phyloP scores from a whole-genome alignment of 2,888 invertebrate genomes.

The Perdita meconis region DNA sequence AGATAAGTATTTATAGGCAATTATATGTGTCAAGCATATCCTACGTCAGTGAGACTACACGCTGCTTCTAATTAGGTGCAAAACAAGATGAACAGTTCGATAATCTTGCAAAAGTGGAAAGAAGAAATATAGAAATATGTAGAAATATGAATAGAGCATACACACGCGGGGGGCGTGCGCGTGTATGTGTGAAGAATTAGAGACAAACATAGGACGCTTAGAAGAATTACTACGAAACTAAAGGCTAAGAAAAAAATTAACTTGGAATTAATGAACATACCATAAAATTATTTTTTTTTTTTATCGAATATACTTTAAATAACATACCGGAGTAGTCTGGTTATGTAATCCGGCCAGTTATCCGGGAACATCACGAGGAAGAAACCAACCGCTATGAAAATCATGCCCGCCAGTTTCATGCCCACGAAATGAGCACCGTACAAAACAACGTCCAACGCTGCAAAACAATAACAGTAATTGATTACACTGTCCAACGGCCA shows the following conservation, averaged over 20 bases:
- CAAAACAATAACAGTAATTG: slow-evolving; percentile 61
- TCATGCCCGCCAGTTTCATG: slow-evolving; percentile 97
- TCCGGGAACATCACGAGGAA: slow-evolving; percentile 97
- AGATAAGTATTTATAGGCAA: slow-evolving; percentile 44
- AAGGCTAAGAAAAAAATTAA: slow-evolving; percentile 73
- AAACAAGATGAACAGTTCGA: slow-evolving; percentile 71
- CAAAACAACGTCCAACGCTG: slow-evolving; percentile 94
- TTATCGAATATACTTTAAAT: slow-evolving; percentile 65
- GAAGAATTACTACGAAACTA: slow-evolving; percentile 69
- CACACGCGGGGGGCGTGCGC: neutral
- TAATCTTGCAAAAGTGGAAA: slow-evolving; percentile 73
- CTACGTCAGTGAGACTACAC: slow-evolving; percentile 76
- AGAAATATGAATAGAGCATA: slow-evolving; percentile 54
- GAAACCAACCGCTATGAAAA: slow-evolving; percentile 95
- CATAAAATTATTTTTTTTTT: slow-evolving; percentile 66
- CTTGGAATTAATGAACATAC: slow-evolving; percentile 78
- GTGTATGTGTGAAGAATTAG: slow-evolving; percentile 47
- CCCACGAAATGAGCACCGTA: slow-evolving; percentile 95
- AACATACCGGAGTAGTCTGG: slow-evolving; percentile 92
- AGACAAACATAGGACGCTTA: slow-evolving; percentile 60
- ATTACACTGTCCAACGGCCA: too few relatives aligned
- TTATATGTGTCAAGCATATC: slow-evolving; percentile 66
- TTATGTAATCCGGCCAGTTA: slow-evolving; percentile 98
- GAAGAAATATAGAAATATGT: slow-evolving; percentile 61
- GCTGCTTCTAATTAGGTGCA: slow-evolving; percentile 79